These are phyloP conservation scores for Hartigia nigra DNA, from an alignment of 2,888 invertebrate species.

Conservation along the genomic window DNA sequence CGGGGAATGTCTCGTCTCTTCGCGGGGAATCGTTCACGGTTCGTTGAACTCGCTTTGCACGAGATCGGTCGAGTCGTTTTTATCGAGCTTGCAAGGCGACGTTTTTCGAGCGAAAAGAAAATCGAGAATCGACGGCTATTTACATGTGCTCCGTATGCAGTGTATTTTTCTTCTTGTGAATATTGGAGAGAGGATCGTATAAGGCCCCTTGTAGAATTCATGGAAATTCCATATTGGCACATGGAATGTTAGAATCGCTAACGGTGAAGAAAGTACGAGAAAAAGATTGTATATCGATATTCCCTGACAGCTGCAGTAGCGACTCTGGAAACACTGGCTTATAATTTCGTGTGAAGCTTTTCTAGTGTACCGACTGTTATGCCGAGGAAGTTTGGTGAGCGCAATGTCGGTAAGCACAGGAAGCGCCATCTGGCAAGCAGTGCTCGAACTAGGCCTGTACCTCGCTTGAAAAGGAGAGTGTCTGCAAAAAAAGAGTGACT, in stretches of 20 bases:
- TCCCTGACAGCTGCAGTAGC: background rate
- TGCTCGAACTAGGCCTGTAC: background rate
- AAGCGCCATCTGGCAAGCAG: background rate
- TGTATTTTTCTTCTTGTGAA: background rate
- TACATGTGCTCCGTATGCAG: conserved; percentile 17
- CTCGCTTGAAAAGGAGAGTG: conserved; percentile 22
- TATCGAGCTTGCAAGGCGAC: conserved; percentile 25
- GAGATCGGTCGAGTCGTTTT: conserved; percentile 26
- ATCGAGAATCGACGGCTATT: conserved; percentile 23
- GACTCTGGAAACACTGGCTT: background rate
- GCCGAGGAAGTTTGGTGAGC: background rate
- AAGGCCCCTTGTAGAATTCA: background rate
- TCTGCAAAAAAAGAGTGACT: conserved; percentile 21
- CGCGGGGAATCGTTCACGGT: conserved; percentile 31
- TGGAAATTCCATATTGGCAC: background rate
- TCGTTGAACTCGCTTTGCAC: conserved; percentile 41
- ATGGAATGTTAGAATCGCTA: background rate
- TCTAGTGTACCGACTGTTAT: background rate
- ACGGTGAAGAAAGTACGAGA: background rate
- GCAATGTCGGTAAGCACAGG: background rate
- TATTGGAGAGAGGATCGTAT: background rate
- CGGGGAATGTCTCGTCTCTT: conserved; percentile 36
- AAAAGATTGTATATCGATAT: background rate
- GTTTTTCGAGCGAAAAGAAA: background rate
- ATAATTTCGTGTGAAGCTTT: background rate